Evolutionary conservation across 2,113 vertebrate species (phyloP).

Genomic region (Centropus unirufus): DNA sequence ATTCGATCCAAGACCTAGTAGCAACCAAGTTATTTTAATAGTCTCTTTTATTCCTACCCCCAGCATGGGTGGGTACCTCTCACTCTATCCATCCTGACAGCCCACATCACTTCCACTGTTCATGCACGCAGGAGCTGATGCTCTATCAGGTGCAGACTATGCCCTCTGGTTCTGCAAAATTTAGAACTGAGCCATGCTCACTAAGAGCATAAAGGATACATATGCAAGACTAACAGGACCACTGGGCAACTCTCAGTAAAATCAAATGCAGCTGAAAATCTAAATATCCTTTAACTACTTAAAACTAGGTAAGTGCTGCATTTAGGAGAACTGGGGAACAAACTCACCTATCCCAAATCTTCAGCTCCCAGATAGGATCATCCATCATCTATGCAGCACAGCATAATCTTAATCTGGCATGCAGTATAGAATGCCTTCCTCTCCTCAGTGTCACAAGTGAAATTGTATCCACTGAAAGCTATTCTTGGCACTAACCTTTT

Average conservation of each 20-base stretch:
- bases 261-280: not conserved
- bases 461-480: not conserved
- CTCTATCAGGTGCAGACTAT: not conserved
- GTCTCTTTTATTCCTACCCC: not conserved
- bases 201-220: not conserved
- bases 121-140: no score
- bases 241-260: not conserved
- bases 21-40: not conserved
- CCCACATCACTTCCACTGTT: no score
- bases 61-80: not conserved
- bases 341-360: not conserved
- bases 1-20: not conserved
- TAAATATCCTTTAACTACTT: not conserved
- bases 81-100: not conserved
- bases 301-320: not conserved
- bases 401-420: not conserved
- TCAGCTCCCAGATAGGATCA: not conserved
- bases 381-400: not conserved
- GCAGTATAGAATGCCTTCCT: not conserved
- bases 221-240: not conserved
- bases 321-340: not conserved
- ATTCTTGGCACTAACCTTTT: not conserved
- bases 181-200: not conserved
- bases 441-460: not conserved
- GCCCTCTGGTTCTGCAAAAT: not conserved